These are phyloP conservation scores for Ramphastos sulfuratus DNA, from an alignment of 2,113 vertebrate genomes.

Conservation along the genomic window DNA sequence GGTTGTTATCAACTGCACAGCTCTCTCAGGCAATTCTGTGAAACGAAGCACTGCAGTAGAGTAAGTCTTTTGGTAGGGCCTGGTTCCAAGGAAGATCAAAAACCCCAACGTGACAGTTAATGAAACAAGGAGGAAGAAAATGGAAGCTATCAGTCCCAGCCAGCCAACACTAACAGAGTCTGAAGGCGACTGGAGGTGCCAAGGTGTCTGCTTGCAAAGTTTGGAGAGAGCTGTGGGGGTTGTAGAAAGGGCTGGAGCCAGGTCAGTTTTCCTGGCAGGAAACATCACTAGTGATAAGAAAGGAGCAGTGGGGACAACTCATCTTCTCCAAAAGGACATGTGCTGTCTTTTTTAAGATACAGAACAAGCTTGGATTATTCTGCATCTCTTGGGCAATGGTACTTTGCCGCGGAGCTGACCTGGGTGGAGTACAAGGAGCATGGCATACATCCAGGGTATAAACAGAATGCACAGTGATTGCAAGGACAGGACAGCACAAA, in stretches of 20 bases:
- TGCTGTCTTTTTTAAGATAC: not conserved
- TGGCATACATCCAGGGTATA: not conserved
- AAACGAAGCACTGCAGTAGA: slow-evolving; percentile 50
- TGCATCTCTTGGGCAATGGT: not conserved
- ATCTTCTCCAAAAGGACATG: not conserved
- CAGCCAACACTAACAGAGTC: slow-evolving; percentile 72
- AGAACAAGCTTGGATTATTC: not conserved
- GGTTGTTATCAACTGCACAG: not conserved
- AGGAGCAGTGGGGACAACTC: not conserved
- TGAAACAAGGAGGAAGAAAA: slow-evolving; percentile 52
- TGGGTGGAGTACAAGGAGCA: not conserved
- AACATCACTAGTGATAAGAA: not conserved
- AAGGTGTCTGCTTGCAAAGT: slow-evolving; percentile 66
- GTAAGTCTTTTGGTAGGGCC: slow-evolving; percentile 49
- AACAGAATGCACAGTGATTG: not conserved
- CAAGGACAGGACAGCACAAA: not conserved
- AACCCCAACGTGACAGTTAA: slow-evolving; percentile 60
- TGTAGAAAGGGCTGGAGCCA: not conserved
- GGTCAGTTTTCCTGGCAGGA: not conserved
- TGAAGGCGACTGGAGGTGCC: slow-evolving; percentile 51
- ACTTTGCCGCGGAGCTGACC: not conserved
- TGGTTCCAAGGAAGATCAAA: slow-evolving; percentile 70
- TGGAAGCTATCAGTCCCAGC: slow-evolving; percentile 53
- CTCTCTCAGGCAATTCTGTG: slow-evolving; percentile 66
- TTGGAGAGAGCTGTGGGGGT: slow-evolving; percentile 12